Conservation (phyloP, 2,888 invertebrate species). For the Drosophila mulleri region DNA sequence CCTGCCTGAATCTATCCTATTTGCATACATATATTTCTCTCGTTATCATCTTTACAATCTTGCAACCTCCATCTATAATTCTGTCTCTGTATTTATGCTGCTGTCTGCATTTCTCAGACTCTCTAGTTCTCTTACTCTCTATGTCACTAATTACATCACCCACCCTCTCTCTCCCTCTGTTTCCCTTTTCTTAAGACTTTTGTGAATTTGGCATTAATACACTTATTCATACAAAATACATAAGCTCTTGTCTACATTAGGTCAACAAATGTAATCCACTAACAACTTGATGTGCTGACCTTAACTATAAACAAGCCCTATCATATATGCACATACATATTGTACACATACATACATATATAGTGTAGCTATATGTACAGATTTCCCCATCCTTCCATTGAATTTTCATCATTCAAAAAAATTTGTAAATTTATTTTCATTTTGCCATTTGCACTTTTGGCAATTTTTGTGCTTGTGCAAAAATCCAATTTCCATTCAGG, state of each 20-base stretch:
- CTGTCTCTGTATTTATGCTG: no score
- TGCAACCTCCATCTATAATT: no score
- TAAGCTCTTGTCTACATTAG: background rate
- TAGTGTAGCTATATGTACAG: background rate
- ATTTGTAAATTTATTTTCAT: conserved; percentile 1
- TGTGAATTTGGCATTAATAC: background rate
- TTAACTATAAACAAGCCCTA: background rate
- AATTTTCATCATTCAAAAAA: background rate
- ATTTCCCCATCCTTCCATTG: background rate
- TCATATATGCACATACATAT: background rate
- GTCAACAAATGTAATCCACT: background rate
- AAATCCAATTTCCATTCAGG: conserved; percentile 24
- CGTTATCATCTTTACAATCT: no score
- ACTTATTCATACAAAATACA: background rate
- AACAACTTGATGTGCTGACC: background rate
- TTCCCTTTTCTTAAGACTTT: no score
- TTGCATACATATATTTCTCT: no score
- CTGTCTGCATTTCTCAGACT: no score
- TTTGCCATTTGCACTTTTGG: background rate
- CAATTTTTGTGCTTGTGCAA: conserved; percentile 4
- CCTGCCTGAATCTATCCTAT: no score
- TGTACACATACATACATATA: no score
- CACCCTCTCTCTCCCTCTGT: no score
- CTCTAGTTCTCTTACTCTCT: no score
- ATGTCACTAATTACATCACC: no score